Evolutionary conservation across 92 coral and sea anemone genomes (phyloP).

Genomic region (Anthopleura xanthogrammica): DNA sequence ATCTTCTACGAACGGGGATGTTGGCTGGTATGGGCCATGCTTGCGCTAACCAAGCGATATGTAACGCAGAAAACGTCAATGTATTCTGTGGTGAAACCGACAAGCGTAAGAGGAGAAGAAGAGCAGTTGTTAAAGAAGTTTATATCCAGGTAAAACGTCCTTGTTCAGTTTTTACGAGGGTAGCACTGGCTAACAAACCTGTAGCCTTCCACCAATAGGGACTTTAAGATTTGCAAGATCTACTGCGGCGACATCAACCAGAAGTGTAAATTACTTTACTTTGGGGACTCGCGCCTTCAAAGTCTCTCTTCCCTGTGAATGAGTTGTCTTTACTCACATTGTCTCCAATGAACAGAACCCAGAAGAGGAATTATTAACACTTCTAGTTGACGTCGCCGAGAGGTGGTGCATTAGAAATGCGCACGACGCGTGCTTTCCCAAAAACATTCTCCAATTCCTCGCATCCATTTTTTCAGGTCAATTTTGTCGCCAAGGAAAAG

Average conservation of each 20-base stretch:
- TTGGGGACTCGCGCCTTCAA: no score
- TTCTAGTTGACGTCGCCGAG: no score
- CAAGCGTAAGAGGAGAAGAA: constrained; percentile 63
- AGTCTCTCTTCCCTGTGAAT: no score
- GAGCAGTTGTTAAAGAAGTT: constrained; percentile 70
- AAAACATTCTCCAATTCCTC: neutral
- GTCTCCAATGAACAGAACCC: no score
- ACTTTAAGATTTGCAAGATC: no score
- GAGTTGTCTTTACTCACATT: no score
- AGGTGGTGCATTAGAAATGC: no score
- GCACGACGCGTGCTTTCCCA: neutral
- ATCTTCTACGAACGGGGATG: constrained; percentile 30
- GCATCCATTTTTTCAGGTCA: constrained; percentile 31
- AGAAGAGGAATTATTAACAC: no score
- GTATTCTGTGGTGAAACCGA: constrained; percentile 80
- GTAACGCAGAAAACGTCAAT: constrained; percentile 69
- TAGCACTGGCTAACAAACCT: neutral
- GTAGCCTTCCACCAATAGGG: no score
- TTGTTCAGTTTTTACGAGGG: neutral
- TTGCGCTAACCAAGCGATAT: constrained; percentile 52
- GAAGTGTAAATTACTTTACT: no score
- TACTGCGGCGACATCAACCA: no score
- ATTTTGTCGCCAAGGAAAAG: constrained; percentile 66
- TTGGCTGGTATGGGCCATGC: neutral
- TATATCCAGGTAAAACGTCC: constrained; percentile 45